phyloP scores from a whole-genome alignment of 2,113 vertebrate genomes.

The Corythoichthys intestinalis region DNA sequence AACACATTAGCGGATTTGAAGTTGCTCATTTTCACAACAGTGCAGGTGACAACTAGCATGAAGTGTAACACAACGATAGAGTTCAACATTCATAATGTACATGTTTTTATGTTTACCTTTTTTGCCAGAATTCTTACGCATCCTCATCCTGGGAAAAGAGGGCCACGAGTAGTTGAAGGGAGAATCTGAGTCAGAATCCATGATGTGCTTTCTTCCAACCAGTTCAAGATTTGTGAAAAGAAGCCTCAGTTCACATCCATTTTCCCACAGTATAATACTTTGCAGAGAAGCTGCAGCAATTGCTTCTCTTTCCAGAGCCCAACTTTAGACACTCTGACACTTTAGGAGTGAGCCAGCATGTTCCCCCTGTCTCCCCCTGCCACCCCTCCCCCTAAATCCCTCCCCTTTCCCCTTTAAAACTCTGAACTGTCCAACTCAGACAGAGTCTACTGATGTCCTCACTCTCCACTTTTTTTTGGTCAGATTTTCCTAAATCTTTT shows the following conservation, averaged over 20 bases:
- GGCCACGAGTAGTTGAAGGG: constrained; percentile 99
- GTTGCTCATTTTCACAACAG: neutral
- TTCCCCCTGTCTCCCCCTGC: constrained; percentile 52
- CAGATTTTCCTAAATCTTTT: constrained; percentile 21
- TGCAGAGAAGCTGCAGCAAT: constrained; percentile 23
- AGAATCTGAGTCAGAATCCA: constrained; percentile 98
- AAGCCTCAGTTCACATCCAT: constrained; percentile 45
- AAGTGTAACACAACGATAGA: neutral
- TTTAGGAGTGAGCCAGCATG: constrained; percentile 67
- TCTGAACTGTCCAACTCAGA: constrained; percentile 46
- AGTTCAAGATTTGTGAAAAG: constrained; percentile 24
- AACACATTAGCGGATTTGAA: neutral
- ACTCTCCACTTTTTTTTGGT: constrained; percentile 5
- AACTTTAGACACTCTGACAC: constrained; percentile 59
- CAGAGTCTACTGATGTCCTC: constrained; percentile 18
- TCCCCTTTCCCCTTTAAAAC: constrained; percentile 45
- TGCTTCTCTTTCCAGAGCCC: constrained; percentile 39
- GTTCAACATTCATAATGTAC: neutral
- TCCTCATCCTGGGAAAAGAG: constrained; percentile 94
- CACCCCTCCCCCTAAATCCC: constrained; percentile 53
- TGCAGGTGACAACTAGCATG: neutral
- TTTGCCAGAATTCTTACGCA: constrained; percentile 81
- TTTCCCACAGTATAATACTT: constrained; percentile 18
- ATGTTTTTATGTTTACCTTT: constrained; percentile 78
- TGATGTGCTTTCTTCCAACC: constrained; percentile 54